Base-by-base conservation (phyloP, 2,888 invertebrate species). In the Melitaea athalia region DNA sequence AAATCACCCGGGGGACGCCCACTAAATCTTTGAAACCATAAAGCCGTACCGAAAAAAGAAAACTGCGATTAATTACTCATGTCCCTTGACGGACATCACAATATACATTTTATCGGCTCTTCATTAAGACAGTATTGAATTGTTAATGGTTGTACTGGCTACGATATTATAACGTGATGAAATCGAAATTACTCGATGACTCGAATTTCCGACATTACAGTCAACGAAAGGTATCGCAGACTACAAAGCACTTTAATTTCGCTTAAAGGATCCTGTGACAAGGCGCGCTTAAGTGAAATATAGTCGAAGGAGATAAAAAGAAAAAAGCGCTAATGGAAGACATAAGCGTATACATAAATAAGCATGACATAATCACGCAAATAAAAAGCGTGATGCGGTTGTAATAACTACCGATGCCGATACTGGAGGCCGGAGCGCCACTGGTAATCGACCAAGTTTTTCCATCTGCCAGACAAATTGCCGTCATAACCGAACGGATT, bases 401-500 rank as follows among this genome's bases (percentile, higher is more conserved):
- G 78, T 79, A 76, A 80, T 80, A 78, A 78, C 77, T 77, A 79
- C 75, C 78, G 77, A 77, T 77, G 73, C 78, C 80, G 80, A 79
- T 82, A 79, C 77, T 75, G 75, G 75, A 76, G 61, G 70, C 75
- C 75, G 73, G 73, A 78, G 81, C 84, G 85, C 85, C 83, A 85
- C 85, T 83, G 72, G 77, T 90, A 90, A 90, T 89, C 90, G 88
- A 85, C 82, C 88, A 92, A 92, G 86, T 91, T 92, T 92, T 90
- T 90, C 92, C 91, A 90, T 91, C 86, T 86, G 77, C 79, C 87
- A 90, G 91, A 92, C 91, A 92, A 92, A 92, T 92, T 89, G 85
- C 91, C 85, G 85, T 89, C 92, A 92, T 92, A 92, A 92, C 89
- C 85, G 89, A 89, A 91, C 88, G 91, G 91, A 92, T 92, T 92